A percentile compares a stretch with the other conserved stretches of the same genome.
Conservation (phyloP, 2,113 vertebrate species). For the Pedetes capensis region DNA sequence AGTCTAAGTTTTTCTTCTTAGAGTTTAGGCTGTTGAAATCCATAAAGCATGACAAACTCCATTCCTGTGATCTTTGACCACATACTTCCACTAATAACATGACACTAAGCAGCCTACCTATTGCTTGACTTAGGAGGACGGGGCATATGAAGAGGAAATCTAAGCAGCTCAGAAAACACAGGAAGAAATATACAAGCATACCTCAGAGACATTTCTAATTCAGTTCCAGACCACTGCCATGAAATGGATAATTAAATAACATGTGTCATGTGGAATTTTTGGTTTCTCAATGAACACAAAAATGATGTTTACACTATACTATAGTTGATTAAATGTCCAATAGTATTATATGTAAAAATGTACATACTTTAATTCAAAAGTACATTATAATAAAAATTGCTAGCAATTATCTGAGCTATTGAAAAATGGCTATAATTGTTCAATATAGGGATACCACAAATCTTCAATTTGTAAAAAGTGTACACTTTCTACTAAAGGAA, state of each 20-base stretch:
- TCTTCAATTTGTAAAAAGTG: not conserved
- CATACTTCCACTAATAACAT: not conserved
- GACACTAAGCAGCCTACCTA: not conserved
- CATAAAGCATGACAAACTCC: not conserved
- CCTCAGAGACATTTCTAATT: not conserved
- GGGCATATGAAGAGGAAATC: not conserved
- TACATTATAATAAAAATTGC: not conserved
- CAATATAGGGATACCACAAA: too few species aligned
- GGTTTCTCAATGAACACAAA: not conserved
- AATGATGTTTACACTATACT: not conserved
- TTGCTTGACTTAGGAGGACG: not conserved
- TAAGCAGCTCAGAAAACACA: not conserved
- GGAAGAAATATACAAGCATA: not conserved
- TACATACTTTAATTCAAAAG: not conserved
- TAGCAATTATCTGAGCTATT: not conserved
- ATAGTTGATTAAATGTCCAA: not conserved
- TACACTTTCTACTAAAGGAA: not conserved
- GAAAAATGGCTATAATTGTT: not conserved
- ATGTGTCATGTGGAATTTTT: not conserved
- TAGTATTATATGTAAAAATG: not conserved
- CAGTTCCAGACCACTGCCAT: not conserved
- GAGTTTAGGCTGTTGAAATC: not conserved
- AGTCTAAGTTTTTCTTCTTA: not conserved
- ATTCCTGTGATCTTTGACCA: not conserved
- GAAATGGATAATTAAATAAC: not conserved